These are phyloP conservation scores for Euleptes europaea DNA, from an alignment of 2,113 vertebrate genomes.

Conservation along the genomic window DNA sequence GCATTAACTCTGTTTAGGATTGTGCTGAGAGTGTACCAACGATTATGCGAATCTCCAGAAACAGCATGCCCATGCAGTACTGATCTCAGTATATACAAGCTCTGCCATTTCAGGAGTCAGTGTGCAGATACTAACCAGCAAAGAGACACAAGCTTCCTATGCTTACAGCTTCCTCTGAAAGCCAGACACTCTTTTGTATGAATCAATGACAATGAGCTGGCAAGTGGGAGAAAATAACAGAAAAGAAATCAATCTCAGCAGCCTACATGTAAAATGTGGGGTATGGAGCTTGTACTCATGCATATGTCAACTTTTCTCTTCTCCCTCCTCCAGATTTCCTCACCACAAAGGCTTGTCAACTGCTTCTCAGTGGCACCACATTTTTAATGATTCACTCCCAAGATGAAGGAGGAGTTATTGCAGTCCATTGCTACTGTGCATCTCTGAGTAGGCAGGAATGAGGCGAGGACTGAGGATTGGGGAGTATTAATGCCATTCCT, in stretches of 20 bases:
- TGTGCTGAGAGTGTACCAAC: background rate
- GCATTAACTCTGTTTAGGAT: too few species aligned
- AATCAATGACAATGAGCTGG: constrained; percentile 1
- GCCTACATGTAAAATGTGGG: background rate
- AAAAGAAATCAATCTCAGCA: background rate
- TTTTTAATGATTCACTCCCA: background rate
- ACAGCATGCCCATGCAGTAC: background rate
- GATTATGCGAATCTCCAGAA: background rate
- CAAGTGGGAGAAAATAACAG: background rate
- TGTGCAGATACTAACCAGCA: background rate
- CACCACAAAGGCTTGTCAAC: constrained; percentile 15
- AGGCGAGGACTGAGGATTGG: background rate
- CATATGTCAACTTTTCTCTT: background rate
- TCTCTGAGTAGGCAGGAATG: background rate
- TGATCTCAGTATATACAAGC: background rate
- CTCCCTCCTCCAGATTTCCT: constrained; percentile 1
- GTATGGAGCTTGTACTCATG: background rate
- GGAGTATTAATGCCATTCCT: background rate
- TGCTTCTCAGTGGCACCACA: background rate
- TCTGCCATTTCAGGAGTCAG: background rate
- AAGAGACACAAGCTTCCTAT: background rate
- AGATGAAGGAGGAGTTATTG: background rate
- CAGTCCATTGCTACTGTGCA: background rate
- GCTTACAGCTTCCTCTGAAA: constrained; percentile 2
- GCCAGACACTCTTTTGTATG: background rate